These are phyloP conservation scores for Arnoldichthys spilopterus DNA, from an alignment of 2,797 vertebrate species.

Conservation along the genomic window DNA sequence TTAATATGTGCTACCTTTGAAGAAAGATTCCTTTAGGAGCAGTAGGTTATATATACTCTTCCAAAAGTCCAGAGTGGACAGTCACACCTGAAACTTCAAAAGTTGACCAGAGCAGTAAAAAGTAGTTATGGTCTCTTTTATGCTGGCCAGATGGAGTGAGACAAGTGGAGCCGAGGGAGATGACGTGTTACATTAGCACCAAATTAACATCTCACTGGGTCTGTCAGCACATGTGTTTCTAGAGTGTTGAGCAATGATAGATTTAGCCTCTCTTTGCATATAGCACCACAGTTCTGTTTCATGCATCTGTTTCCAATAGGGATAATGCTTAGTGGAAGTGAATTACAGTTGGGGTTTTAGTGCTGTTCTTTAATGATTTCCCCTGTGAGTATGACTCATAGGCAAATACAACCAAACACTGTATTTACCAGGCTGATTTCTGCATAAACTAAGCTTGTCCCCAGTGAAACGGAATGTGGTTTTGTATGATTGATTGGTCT, in stretches of 20 bases:
- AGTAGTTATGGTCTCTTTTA: conserved; percentile 11
- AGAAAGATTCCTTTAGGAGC: neutral
- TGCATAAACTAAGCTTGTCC: conserved; percentile 22
- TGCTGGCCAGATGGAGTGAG: conserved; percentile 31
- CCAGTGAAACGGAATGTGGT: conserved; percentile 11
- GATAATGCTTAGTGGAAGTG: conserved; percentile 17
- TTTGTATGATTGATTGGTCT: conserved; percentile 26
- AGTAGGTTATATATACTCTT: neutral
- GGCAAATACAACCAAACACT: neutral
- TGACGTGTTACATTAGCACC: conserved; percentile 46
- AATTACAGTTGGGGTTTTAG: conserved; percentile 41
- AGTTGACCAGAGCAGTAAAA: conserved; percentile 34
- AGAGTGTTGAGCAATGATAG: conserved; percentile 32
- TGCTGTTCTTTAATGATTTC: conserved; percentile 44
- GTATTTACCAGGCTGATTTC: conserved; percentile 23
- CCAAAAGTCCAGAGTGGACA: neutral
- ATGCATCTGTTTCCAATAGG: conserved; percentile 21
- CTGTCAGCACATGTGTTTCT: conserved; percentile 33
- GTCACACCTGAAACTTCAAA: conserved; percentile 32
- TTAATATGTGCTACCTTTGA: neutral
- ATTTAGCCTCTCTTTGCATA: conserved; percentile 37
- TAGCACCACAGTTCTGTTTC: conserved; percentile 17
- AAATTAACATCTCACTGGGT: conserved; percentile 50
- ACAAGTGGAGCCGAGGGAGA: conserved; percentile 16
- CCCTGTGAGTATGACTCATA: neutral